A percentile compares a stretch with the other conserved stretches of the same genome.
phyloP scores from a whole-genome alignment of 2,113 vertebrate genomes.

The Dolichallabes microphthalmus region DNA sequence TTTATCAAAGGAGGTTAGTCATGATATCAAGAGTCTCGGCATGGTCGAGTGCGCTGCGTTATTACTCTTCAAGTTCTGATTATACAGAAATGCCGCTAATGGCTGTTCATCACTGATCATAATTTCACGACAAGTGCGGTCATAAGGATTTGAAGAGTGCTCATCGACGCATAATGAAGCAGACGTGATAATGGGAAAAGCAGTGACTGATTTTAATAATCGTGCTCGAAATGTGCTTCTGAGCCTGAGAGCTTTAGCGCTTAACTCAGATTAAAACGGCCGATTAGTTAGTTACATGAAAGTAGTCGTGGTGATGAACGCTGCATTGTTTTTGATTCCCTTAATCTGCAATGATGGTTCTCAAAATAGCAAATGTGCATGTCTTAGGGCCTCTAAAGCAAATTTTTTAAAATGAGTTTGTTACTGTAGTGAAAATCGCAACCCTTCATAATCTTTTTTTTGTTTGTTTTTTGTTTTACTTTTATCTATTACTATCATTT shows the following conservation, averaged over 20 bases:
- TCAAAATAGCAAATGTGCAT: background rate
- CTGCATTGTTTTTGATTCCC: background rate
- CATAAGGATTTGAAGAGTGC: constrained; percentile 22
- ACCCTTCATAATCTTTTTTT: background rate
- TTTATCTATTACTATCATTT: background rate
- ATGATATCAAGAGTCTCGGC: constrained; percentile 34
- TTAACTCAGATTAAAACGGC: background rate
- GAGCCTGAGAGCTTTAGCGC: background rate
- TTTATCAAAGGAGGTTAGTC: constrained; percentile 18
- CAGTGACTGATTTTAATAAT: constrained; percentile 7
- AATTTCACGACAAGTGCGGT: constrained; percentile 20
- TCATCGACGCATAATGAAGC: constrained; percentile 20
- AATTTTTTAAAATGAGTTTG: background rate
- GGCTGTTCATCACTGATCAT: constrained; percentile 17
- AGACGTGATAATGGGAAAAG: constrained; percentile 4
- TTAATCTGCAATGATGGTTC: background rate
- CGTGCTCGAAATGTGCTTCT: background rate
- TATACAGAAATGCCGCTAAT: constrained; percentile 28
- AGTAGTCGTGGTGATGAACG: background rate
- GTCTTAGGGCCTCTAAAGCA: background rate
- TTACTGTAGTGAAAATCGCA: background rate
- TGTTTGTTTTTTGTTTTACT: background rate
- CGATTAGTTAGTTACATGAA: background rate
- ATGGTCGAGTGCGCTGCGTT: constrained; percentile 36
- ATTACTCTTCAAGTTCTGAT: constrained; percentile 33